phyloP scores from a whole-genome alignment of 1,140 invertebrate genomes.

The Melitaea cinxia region DNA sequence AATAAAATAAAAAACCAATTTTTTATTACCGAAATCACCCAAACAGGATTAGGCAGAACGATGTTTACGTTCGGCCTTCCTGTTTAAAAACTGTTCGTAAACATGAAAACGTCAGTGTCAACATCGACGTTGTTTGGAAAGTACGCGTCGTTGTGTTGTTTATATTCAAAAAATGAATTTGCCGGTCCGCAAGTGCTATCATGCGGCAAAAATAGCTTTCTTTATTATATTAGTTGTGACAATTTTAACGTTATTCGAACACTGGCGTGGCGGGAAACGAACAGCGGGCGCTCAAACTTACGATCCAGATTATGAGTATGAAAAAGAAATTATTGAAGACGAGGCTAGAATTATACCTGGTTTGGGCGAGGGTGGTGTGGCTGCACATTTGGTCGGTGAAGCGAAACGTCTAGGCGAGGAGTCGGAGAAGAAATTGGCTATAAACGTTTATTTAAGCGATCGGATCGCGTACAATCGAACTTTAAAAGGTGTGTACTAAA shows the following conservation, averaged over 20 bases:
- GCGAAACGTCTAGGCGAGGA: conserved; percentile 62
- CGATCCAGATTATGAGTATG: conserved; percentile 54
- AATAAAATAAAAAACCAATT: no score
- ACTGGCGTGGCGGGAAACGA: conserved; percentile 66
- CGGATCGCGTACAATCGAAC: conserved; percentile 70
- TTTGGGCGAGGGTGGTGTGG: conserved; percentile 64
- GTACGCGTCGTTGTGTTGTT: conserved; percentile 31
- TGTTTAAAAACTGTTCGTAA: conserved; percentile 61
- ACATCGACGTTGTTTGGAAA: conserved; percentile 31
- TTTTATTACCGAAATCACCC: not conserved
- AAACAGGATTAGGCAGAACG: conserved; percentile 35
- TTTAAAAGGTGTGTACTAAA: conserved; percentile 56
- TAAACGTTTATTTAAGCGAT: conserved; percentile 74
- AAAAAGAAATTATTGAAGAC: conserved; percentile 63
- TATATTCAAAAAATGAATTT: conserved; percentile 57
- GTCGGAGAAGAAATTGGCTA: conserved; percentile 66
- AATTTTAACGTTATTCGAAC: conserved; percentile 61
- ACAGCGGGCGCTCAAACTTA: conserved; percentile 45
- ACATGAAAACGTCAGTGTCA: conserved; percentile 57
- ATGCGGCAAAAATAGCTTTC: conserved; percentile 57
- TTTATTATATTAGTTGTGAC: conserved; percentile 59
- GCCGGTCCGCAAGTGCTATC: conserved; percentile 68
- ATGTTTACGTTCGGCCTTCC: conserved; percentile 60
- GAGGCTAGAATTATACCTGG: conserved; percentile 66
- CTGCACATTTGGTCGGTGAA: conserved; percentile 55